Evolutionary conservation across 2,113 vertebrate species (phyloP).

Genomic region (Amazona guildingii): DNA sequence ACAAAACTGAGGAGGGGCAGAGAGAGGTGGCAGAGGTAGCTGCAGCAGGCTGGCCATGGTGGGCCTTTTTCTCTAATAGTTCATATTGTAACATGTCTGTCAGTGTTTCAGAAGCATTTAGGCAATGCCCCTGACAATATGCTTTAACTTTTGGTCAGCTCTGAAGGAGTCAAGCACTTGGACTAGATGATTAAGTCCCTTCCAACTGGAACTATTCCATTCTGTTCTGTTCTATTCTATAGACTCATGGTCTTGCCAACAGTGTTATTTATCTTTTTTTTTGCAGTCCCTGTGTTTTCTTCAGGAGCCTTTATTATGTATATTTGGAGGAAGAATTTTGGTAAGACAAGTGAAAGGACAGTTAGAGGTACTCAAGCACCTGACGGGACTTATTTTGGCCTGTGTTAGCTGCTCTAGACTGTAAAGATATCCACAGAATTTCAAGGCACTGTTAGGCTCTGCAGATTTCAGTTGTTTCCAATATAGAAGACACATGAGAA

Average conservation of each 20-base stretch:
- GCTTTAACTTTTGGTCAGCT: neutral
- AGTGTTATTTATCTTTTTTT: neutral
- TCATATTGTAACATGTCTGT: accelerated
- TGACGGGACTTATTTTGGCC: neutral
- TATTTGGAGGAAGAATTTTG: neutral
- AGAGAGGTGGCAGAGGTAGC: too few species aligned
- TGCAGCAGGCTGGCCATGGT: too few species aligned
- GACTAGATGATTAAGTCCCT: neutral
- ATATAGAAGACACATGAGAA: neutral
- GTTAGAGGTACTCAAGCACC: neutral
- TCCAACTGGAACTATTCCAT: neutral
- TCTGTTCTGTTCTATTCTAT: neutral
- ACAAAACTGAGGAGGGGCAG: too few species aligned
- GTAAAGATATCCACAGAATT: neutral
- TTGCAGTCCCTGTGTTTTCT: neutral
- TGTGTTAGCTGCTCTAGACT: neutral
- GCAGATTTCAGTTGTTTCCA: neutral
- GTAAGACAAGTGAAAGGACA: neutral
- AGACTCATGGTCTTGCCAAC: neutral
- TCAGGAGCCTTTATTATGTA: neutral
- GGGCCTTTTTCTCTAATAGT: too few species aligned
- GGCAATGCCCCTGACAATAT: neutral
- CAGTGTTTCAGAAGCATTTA: neutral
- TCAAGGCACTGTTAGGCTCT: neutral
- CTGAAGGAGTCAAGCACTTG: neutral